These are phyloP conservation scores for Bombus vancouverensis DNA, from an alignment of 1,140 invertebrate genomes.

Conservation along the genomic window DNA sequence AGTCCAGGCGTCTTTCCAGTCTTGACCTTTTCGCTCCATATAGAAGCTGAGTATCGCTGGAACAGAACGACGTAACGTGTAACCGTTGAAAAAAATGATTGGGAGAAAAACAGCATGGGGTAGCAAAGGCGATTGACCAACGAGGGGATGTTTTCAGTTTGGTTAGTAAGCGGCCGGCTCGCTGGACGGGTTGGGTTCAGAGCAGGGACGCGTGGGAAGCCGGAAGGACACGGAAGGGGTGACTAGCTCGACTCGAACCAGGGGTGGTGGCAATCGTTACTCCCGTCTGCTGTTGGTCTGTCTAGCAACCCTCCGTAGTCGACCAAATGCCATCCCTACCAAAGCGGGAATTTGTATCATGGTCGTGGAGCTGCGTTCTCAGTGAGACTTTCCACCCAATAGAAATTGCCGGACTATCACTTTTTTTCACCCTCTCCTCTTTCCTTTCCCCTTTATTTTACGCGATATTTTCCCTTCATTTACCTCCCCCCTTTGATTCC, in stretches of 20 bases:
- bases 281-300: constrained; percentile 67
- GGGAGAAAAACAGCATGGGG: not conserved
- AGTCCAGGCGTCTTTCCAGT: not conserved
- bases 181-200: constrained; percentile 18
- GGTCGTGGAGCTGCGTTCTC: constrained; percentile 13
- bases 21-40: not conserved
- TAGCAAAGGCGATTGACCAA: constrained; percentile 30
- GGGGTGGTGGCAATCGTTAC: constrained; percentile 71
- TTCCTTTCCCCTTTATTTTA: not conserved
- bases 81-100: not conserved
- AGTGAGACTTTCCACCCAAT: not conserved
- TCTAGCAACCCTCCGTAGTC: constrained; percentile 63
- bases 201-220: constrained; percentile 17
- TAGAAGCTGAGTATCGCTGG: not conserved
- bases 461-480: not conserved
- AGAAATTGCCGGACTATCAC: not conserved
- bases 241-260: constrained; percentile 37
- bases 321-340: constrained; percentile 37
- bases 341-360: constrained; percentile 13
- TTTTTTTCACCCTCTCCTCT: not conserved
- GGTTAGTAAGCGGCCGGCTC: constrained; percentile 62
- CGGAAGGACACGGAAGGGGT: constrained; percentile 43
- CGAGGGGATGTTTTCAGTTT: constrained; percentile 70
- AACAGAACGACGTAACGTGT: not conserved
- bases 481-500: not conserved